Percentiles rank a stretch among this genome's conserved stretches.
phyloP scores from a whole-genome alignment of 2,797 vertebrate species.

The Jordanella pulchra region DNA sequence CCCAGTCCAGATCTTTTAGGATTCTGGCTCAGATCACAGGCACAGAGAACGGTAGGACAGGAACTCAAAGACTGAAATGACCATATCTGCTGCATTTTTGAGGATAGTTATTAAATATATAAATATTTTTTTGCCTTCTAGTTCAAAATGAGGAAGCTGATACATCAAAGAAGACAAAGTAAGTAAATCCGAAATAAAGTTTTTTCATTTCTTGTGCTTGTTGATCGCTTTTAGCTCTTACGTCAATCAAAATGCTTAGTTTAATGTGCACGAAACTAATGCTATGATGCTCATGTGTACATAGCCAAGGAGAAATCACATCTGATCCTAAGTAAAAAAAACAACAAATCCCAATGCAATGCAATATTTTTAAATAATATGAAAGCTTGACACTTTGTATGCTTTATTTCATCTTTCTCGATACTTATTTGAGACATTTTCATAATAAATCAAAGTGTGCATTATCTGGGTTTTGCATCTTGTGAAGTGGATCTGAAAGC shows the following conservation, averaged over 20 bases:
- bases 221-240: neutral
- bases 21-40: constrained; percentile 98
- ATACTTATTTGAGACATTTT: constrained; percentile 12
- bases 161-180: constrained; percentile 66
- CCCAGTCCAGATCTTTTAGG: constrained; percentile 96
- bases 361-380: constrained; percentile 7
- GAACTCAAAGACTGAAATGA: neutral
- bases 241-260: constrained; percentile 4
- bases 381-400: constrained; percentile 18
- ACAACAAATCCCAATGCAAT: constrained; percentile 32
- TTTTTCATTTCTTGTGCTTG: neutral
- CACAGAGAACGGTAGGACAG: constrained; percentile 83
- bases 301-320: constrained; percentile 24
- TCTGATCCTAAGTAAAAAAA: constrained; percentile 38
- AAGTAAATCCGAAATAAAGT: constrained; percentile 50
- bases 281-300: constrained; percentile 45
- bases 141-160: constrained; percentile 61
- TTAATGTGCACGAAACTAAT: constrained; percentile 16
- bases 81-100: neutral
- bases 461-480: constrained; percentile 16
- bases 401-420: neutral
- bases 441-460: neutral
- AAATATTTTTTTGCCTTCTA: constrained; percentile 23
- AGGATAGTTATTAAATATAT: neutral
- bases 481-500: constrained; percentile 25